Base-by-base conservation (phyloP, 2,113 vertebrate species). In the Cavia aperea region DNA sequence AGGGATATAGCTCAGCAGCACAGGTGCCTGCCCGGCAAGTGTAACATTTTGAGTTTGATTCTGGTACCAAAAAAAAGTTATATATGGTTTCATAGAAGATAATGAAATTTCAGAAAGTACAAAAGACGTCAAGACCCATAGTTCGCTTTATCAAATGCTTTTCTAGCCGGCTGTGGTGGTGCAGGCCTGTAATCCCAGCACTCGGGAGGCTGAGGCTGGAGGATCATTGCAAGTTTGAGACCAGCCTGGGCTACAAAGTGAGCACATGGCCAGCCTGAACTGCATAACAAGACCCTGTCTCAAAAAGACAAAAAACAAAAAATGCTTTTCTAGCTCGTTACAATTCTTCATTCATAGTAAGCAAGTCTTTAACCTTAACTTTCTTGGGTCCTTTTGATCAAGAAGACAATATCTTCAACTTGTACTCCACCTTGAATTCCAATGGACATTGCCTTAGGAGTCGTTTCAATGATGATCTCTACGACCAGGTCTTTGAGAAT, bases 401-500 rank as follows among this genome's bases (percentile, higher is more conserved):
- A 98, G 94, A 99, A 99, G 21, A 99, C 99, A 0, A 99, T 99
- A 97, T 99, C 99, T 97, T 99, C 99, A 73, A 99, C 99, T 98
- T 99, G 99, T 18, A 99, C 99, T 0, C 99, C 98, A 13, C 99
- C 99, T 97, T 99, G 99, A 89, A 99, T 98, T 56, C 99, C 99
- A 46, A 99, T 99, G 0, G 99, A 99, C 99, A 99, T 99, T 85
- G 99, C 99, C 96, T 99, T 99, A 97, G 99, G 99, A 26, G 99
- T 99, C 99, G 99, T 99, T 96, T 99, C 99, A 43, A 99, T 99
- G 97, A 99, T 98, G 92, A 99, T 99, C 95, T 99, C 99, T 94
- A 99, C 99, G 68, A 99, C 99, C 84, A 99, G 97, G 86, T 99
- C 99, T 97, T 99, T 99, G 88, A 99, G 98, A 86, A 99, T 99